Evolutionary conservation across 2,888 invertebrate genomes (phyloP).

Genomic region (Stenotaenia linearis): DNA sequence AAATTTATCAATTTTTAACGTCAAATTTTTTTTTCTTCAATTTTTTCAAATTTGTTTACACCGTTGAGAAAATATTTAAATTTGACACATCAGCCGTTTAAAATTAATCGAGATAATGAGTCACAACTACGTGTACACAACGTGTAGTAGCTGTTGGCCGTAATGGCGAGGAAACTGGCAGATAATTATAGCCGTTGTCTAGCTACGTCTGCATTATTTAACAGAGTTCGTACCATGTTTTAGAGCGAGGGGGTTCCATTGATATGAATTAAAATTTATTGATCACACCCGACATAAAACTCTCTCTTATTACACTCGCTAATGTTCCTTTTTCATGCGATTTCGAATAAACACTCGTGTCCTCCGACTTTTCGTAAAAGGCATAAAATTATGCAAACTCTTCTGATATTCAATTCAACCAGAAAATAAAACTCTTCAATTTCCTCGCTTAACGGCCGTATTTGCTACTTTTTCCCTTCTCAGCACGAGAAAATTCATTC

Average conservation of each 20-base stretch:
- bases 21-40: too few relatives aligned
- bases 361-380: too few relatives aligned
- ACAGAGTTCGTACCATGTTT: slow-evolving; percentile 1
- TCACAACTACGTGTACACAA: background rate
- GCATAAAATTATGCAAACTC: too few relatives aligned
- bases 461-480: too few relatives aligned
- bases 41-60: background rate
- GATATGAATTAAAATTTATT: slow-evolving; percentile 5
- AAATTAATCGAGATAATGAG: background rate
- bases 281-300: background rate
- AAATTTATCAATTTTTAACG: background rate
- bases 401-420: too few relatives aligned
- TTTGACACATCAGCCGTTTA: background rate
- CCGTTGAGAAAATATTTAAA: background rate
- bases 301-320: background rate
- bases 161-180: slow-evolving; percentile 1
- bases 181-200: slow-evolving; percentile 1
- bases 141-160: background rate
- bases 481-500: too few relatives aligned
- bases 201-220: slow-evolving; percentile 9
- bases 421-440: too few relatives aligned
- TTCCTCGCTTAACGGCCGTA: too few relatives aligned
- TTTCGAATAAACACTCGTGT: background rate
- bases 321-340: background rate
- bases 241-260: background rate